phyloP scores from a whole-genome alignment of 2,888 invertebrate genomes.

The Cyclophora albipunctata region DNA sequence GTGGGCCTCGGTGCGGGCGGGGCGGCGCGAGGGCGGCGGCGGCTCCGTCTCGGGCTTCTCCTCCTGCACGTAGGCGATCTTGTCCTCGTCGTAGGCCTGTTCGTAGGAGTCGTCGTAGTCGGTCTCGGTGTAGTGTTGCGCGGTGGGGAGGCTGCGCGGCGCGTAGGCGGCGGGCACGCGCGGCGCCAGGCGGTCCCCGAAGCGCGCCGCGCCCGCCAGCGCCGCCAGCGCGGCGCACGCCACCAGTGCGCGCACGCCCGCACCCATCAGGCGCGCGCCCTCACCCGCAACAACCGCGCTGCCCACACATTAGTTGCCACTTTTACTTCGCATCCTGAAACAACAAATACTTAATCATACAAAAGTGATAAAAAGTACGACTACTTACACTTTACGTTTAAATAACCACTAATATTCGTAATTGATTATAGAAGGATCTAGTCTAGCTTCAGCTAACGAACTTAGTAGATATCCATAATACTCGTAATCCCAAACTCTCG shows the following conservation, averaged over 20 bases:
- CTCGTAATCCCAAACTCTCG: too few relatives aligned
- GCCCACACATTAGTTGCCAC: constrained; percentile 47
- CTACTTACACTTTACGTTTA: too few relatives aligned
- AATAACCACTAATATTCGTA: too few relatives aligned
- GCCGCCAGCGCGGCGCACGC: constrained; percentile 47
- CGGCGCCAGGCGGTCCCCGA: constrained; percentile 60
- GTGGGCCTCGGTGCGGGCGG: constrained; percentile 63
- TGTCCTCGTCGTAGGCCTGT: constrained; percentile 33
- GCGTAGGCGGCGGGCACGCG: constrained; percentile 58
- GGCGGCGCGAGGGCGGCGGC: constrained; percentile 47
- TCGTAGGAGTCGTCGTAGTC: constrained; percentile 54
- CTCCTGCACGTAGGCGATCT: constrained; percentile 35
- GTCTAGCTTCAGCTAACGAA: too few relatives aligned
- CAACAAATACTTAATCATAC: constrained; percentile 23
- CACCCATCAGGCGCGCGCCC: constrained; percentile 57
- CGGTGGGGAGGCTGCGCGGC: constrained; percentile 47
- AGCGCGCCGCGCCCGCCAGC: constrained; percentile 47
- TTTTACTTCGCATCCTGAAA: constrained; percentile 46
- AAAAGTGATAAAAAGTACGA: too few relatives aligned
- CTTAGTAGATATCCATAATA: too few relatives aligned
- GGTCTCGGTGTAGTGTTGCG: constrained; percentile 32
- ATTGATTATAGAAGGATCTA: too few relatives aligned
- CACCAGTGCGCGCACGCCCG: constrained; percentile 47
- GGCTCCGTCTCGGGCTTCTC: constrained; percentile 36
- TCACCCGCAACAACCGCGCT: constrained; percentile 49